Evolutionary conservation across 2,888 invertebrate species (phyloP), one percentile per base, ranked within the genome.

Genomic region (Merodon equestris): DNA sequence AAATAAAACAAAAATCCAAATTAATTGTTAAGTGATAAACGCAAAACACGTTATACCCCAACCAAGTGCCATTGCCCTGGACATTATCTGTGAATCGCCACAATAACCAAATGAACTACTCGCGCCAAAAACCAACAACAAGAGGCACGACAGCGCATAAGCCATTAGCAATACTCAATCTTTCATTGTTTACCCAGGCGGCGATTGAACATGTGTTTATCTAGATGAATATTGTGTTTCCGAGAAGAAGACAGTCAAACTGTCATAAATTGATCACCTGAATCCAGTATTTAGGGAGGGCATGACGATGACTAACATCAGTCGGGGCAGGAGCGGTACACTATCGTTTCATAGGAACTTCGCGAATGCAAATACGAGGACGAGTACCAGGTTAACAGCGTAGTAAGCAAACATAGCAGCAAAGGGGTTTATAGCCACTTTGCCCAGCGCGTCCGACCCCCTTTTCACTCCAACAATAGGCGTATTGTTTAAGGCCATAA

Each of bases 351-450:
- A 27, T 4, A 7, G 61, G 50, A 60, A 68, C 68, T 61, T 74
- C 38, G 56, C 42, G 71, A 72, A 76, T 60, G 60, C 76, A 67
- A 77, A 77, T 56, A 76, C 27, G 27, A 2, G 27, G 27, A 27
- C 7, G 7, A 27, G 27, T 27, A 27, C 3, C 7, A 66, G 36
- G 61, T 45, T 36, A 14, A 44, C 15, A 14, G 40, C 40, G 40
- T 40, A 47, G 58, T 48, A 18, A 44, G 64, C 66, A 67, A 67
- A 77, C 60, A 72, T 45, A 51, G 54, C 57, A 13, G n/a, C n/a
- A 77, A 77, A 72, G 72, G 67, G 76, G 72, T 77, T 72, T 77
- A 66, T 38, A 66, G 48, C 50, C 56, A 60, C 50, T 54, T 61
- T 44, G 67, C 60, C 67, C n/a, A n/a, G n/a, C n/a, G n/a, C n/a